phyloP scores from a whole-genome alignment of 2,113 vertebrate species.

The Perca schrenkii region DNA sequence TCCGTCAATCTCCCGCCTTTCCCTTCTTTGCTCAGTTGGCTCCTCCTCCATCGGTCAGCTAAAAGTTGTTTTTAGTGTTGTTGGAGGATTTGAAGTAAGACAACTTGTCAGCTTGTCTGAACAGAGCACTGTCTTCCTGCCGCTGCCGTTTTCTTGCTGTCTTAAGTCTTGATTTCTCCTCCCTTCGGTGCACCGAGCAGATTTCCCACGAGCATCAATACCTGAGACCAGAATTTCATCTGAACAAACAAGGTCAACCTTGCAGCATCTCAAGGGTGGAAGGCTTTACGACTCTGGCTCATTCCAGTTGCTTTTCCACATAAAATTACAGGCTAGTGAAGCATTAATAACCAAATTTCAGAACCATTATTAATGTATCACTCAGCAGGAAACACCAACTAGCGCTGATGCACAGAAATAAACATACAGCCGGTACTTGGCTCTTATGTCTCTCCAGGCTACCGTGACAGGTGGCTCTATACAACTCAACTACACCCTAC shows the following conservation, averaged over 20 bases:
- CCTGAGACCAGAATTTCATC: not conserved
- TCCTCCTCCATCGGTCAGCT: too few relatives aligned
- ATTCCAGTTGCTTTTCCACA: not conserved
- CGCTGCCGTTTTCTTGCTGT: not conserved
- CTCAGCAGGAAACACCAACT: not conserved
- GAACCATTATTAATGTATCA: not conserved
- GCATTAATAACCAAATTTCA: not conserved
- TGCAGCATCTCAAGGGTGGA: not conserved
- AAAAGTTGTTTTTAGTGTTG: not conserved
- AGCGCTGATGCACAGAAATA: not conserved
- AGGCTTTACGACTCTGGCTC: not conserved
- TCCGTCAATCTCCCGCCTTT: too few relatives aligned
- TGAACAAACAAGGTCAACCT: not conserved
- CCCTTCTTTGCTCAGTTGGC: too few relatives aligned
- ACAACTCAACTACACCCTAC: slow-evolving; percentile 28
- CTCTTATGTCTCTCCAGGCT: slow-evolving; percentile 11
- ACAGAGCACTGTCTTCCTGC: not conserved
- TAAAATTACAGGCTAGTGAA: too few relatives aligned
- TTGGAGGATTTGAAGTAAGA: not conserved
- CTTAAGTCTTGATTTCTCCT: slow-evolving; percentile 20
- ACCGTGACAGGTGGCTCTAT: slow-evolving; percentile 10
- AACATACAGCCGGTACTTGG: not conserved
- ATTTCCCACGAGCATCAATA: slow-evolving; percentile 21
- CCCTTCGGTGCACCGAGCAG: slow-evolving; percentile 10
- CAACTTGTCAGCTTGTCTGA: slow-evolving; percentile 1